Base-by-base conservation (phyloP, 2,113 vertebrate species). In the Eudyptes chrysolophus region DNA sequence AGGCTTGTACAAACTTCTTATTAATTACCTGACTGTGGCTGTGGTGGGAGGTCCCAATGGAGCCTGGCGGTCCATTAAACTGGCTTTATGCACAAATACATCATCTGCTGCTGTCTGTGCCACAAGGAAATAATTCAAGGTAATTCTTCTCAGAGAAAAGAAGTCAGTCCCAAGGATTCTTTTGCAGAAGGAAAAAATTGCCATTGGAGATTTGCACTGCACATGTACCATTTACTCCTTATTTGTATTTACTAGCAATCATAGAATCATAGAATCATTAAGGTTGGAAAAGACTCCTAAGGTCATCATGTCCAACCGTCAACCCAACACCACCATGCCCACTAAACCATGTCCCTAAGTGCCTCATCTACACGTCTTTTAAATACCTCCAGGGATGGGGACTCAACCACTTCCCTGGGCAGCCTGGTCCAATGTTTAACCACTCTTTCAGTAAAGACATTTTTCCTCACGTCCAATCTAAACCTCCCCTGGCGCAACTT, bases 181-280 rank as follows among this genome's bases (percentile, higher is more conserved):
- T 65, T 51, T 44, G 20, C 26, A 93, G 68, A 49, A 90, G 25
- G 4, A 80, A 87, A 64, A 62, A 32, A 61, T 13, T 49, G 22
- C 34, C 19, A 1, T 10, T 0, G 0, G 25, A 72, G 30, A 60
- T 76, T 25, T 52, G 17, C 16, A 40, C 18, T 52, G 32, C 62
- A 65, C 11, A 27, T 1, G 0, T 60, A 29, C 21, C 1, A 7
- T 80, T 95, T 95, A 60, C 4, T 55, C 18, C 40, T 48, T 54
- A 6, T 54, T 76, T 40, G 3, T 77, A 25, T 70, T 72, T 89
- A 42, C 20, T 42, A 12, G 27, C 0, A 0, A 57, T 38, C 6
- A 42, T 6, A 42, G 42, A 42, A 42, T 42, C 42, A 42, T 42
- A 42, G 42, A 42, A 42, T 42, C 42, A 16, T 42, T 16, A 42